These are phyloP conservation scores for Aplysina aerophoba DNA, from an alignment of 37 sponge, comb jelly and placozoan species.

Conservation along the genomic window DNA sequence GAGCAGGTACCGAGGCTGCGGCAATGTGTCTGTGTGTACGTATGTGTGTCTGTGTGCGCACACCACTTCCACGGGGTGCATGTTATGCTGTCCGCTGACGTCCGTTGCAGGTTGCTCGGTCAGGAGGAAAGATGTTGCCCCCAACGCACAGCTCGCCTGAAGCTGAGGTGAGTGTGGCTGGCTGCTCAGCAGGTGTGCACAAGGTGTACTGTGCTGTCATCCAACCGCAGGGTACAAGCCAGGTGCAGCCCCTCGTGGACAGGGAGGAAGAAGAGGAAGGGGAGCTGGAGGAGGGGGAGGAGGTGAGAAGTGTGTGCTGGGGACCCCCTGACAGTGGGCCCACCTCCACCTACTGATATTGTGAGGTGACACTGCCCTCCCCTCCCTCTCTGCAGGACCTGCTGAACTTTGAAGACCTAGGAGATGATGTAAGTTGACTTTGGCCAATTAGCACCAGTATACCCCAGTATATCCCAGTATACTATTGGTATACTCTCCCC, in stretches of 20 bases:
- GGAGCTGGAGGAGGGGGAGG: background rate
- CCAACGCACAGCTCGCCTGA: background rate
- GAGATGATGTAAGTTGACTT: background rate
- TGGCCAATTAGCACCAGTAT: too few relatives aligned
- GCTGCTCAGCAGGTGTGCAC: too few relatives aligned
- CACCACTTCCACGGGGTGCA: too few relatives aligned
- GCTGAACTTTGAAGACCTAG: slow-evolving; percentile 19
- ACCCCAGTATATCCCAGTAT: too few relatives aligned
- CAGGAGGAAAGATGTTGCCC: background rate
- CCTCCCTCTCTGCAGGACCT: slow-evolving; percentile 14
- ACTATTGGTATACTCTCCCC: background rate
- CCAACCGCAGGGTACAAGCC: background rate
- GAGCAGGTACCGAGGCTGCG: slow-evolving; percentile 70
- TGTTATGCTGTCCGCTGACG: background rate
- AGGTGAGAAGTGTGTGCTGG: background rate
- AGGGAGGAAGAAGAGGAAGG: too few relatives aligned
- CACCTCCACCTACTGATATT: background rate
- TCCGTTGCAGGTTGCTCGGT: background rate
- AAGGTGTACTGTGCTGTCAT: background rate
- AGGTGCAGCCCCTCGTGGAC: background rate
- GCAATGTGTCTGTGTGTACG: slow-evolving; percentile 3
- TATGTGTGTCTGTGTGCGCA: slow-evolving; percentile 27
- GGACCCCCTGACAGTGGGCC: background rate
- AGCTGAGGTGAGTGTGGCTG: background rate
- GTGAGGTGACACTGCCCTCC: background rate